Evolutionary conservation across 2,797 vertebrate species (phyloP).

Genomic region (Notolepis coatsorum): DNA sequence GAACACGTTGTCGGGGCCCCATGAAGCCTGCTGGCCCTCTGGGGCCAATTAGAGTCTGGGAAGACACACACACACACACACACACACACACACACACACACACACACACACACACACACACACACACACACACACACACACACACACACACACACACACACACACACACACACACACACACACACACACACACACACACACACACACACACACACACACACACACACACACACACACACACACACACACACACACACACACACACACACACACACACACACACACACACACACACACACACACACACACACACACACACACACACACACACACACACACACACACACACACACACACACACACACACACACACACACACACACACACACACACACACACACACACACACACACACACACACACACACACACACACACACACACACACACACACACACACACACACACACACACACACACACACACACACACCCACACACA

Average conservation of each 20-base stretch:
- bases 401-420: neutral
- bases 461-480: constrained; percentile 3
- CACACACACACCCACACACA: constrained; percentile 25
- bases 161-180: constrained; percentile 12
- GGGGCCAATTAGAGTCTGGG: too few relatives aligned
- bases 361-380: neutral
- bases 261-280: too few relatives aligned
- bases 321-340: constrained; percentile 46
- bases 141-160: constrained; percentile 29
- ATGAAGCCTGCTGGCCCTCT: too few relatives aligned
- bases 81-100: constrained; percentile 2
- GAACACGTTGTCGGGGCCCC: too few relatives aligned
- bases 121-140: neutral
- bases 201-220: too few relatives aligned
- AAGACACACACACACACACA: neutral
- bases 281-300: too few relatives aligned
- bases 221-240: constrained; percentile 33
- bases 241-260: too few relatives aligned
- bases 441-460: constrained; percentile 2
- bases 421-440: neutral
- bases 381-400: neutral
- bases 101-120: neutral
- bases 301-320: constrained; percentile 17
- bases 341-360: constrained; percentile 40
- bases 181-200: neutral